phyloP scores from a whole-genome alignment of 2,113 vertebrate genomes.

The Ictidomys tridecemlineatus region DNA sequence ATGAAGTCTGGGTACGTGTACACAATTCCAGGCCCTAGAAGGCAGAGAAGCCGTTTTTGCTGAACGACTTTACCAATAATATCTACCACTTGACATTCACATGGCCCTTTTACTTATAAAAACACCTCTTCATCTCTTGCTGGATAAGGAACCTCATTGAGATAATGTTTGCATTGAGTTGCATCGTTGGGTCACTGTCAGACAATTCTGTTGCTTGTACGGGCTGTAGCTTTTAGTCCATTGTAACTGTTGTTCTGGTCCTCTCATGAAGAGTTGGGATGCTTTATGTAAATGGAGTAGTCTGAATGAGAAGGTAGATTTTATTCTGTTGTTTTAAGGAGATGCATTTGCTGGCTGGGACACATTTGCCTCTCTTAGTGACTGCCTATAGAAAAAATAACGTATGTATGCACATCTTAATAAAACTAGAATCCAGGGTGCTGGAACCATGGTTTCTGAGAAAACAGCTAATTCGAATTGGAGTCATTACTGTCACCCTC shows the following conservation, averaged over 20 bases:
- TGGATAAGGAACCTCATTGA: background rate
- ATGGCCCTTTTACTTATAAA: background rate
- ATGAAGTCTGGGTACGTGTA: background rate
- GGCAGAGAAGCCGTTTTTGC: background rate
- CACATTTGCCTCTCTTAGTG: background rate
- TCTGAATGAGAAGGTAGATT: background rate
- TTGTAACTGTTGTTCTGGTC: background rate
- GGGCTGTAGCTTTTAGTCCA: background rate
- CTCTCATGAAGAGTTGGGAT: background rate
- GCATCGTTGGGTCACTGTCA: background rate
- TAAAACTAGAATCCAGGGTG: background rate
- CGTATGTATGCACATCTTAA: background rate
- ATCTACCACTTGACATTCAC: background rate
- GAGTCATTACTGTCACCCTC: background rate
- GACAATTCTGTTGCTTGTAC: background rate
- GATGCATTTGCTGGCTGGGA: conserved; percentile 24
- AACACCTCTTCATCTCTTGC: background rate
- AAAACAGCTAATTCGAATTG: background rate
- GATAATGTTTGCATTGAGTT: background rate
- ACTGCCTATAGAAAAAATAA: background rate
- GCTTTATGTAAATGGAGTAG: background rate
- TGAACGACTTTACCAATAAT: background rate
- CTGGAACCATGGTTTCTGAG: background rate
- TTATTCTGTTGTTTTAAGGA: conserved; percentile 28
- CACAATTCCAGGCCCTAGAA: background rate